Percentiles rank a stretch among this genome's conserved stretches.
Evolutionary conservation across 1,140 invertebrate genomes (phyloP).

Genomic region (Bombyx mori): DNA sequence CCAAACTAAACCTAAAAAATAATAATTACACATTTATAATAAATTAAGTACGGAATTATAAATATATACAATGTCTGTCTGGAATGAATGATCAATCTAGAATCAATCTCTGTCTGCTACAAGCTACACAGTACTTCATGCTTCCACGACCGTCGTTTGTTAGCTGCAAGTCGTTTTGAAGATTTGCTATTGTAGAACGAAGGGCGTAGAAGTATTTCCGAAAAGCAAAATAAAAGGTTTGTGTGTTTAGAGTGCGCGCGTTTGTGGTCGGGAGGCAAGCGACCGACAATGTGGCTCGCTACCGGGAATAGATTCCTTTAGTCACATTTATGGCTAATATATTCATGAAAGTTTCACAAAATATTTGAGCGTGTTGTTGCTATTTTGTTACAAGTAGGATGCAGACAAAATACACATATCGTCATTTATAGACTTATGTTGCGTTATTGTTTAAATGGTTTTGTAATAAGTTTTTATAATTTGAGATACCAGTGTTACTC

Average conservation of each 20-base stretch:
- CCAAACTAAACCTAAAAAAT: no score
- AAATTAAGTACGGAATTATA: no score
- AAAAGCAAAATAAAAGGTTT: no score
- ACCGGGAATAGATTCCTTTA: constrained; percentile 62
- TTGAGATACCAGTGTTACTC: background rate
- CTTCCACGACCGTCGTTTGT: no score
- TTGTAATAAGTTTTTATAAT: background rate
- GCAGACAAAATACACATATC: constrained; percentile 24
- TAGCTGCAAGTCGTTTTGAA: no score
- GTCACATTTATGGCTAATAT: constrained; percentile 69
- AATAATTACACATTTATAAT: no score
- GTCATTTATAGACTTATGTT: background rate
- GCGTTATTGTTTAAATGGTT: background rate
- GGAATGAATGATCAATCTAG: no score
- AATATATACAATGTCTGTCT: no score
- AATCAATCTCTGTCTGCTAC: no score
- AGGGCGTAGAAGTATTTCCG: no score
- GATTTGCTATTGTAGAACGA: no score
- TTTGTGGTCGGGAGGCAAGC: constrained; percentile 1
- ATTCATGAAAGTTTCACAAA: constrained; percentile 68
- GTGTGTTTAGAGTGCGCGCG: background rate
- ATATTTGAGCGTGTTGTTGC: constrained; percentile 51
- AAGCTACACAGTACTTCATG: no score
- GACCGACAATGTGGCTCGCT: constrained; percentile 18
- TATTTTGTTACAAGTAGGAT: constrained; percentile 45